phyloP scores from a whole-genome alignment of 2,797 vertebrate genomes.

The Euphonia xanthogaster region DNA sequence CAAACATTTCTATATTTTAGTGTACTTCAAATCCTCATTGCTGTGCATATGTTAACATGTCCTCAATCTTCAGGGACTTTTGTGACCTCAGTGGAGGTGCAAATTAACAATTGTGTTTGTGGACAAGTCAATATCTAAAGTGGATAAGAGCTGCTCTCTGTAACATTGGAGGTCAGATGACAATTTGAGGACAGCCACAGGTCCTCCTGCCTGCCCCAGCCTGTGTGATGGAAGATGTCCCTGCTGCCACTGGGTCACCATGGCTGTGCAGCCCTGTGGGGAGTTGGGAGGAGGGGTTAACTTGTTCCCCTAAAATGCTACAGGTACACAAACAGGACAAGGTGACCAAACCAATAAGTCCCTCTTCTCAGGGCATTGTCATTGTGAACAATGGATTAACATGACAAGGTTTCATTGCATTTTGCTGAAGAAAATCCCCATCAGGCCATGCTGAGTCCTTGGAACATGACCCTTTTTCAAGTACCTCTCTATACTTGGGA shows the following conservation, averaged over 20 bases:
- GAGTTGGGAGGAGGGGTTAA: background rate
- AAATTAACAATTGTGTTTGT: background rate
- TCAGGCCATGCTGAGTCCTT: background rate
- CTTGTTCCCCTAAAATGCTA: background rate
- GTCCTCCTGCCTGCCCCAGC: background rate
- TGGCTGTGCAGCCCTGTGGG: background rate
- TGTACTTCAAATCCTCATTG: background rate
- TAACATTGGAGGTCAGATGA: background rate
- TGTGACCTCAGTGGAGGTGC: background rate
- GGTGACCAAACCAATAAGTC: background rate
- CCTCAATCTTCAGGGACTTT: background rate
- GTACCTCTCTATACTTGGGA: background rate
- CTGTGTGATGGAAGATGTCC: background rate
- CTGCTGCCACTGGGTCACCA: background rate
- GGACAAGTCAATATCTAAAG: background rate
- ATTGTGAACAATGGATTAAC: accelerated
- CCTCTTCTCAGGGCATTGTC: background rate
- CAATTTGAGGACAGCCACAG: background rate
- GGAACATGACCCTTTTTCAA: background rate
- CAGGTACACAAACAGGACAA: background rate
- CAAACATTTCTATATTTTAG: background rate
- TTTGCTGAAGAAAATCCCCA: background rate
- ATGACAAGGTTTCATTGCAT: background rate
- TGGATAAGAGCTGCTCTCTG: background rate
- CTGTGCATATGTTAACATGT: background rate